Evolutionary conservation across 2,797 vertebrate species (phyloP).

Genomic region (Anisognathus igniventris): DNA sequence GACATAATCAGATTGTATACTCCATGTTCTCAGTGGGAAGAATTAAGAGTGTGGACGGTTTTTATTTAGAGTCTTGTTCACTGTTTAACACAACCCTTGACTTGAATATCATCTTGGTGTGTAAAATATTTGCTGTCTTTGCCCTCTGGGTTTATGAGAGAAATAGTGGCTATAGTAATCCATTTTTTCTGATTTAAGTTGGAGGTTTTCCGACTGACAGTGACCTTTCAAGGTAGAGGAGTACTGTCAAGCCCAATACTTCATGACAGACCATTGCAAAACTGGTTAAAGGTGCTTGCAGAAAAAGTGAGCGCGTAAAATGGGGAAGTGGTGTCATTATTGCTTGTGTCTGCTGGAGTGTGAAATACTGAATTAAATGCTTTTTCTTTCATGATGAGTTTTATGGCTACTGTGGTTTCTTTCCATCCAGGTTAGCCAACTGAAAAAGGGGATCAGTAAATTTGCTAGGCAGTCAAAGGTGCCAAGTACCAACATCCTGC

Average conservation of each 20-base stretch:
- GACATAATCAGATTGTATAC: not conserved
- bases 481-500: not conserved
- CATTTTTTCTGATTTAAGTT: not conserved
- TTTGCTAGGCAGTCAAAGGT: not conserved
- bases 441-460: not conserved
- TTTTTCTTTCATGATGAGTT: not conserved
- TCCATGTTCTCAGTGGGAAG: not conserved
- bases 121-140: not conserved
- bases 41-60: not conserved
- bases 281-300: not conserved
- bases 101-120: not conserved
- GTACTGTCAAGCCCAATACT: not conserved
- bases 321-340: not conserved
- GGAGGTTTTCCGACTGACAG: not conserved
- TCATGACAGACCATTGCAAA: not conserved
- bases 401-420: not conserved
- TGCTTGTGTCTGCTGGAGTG: not conserved
- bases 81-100: not conserved
- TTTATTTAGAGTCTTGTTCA: not conserved
- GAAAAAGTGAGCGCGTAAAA: not conserved
- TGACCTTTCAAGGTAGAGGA: not conserved
- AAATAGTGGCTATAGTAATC: not conserved
- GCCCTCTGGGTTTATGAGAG: not conserved
- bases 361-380: not conserved
- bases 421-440: not conserved